These are phyloP conservation scores for Stegostoma tigrinum DNA, from an alignment of 2,113 vertebrate genomes.

Conservation along the genomic window DNA sequence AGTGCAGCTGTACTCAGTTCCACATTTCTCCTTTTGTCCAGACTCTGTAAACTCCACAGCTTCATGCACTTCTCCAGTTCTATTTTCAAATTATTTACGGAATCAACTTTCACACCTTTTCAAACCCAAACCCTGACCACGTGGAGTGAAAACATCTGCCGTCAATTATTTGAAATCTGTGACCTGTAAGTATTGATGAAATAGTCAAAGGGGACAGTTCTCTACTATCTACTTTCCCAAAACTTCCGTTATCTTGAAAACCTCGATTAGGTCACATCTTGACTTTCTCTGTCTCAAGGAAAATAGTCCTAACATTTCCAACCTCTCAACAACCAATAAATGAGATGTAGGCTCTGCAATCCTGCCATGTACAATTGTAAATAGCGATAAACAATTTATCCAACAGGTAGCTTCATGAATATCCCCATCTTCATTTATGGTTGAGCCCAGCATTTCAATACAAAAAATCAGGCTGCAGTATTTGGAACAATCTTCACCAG, in stretches of 20 bases:
- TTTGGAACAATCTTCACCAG: no score
- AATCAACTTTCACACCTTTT: neutral
- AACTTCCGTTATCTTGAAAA: neutral
- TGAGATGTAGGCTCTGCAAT: no score
- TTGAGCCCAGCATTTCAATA: no score
- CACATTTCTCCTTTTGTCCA: neutral
- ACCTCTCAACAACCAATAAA: no score
- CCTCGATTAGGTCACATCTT: neutral
- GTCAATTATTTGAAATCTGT: neutral
- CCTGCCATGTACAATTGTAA: no score
- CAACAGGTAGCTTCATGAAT: no score
- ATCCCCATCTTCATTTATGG: no score
- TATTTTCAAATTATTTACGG: neutral
- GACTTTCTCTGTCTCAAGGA: neutral
- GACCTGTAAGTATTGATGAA: neutral
- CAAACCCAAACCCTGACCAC: neutral
- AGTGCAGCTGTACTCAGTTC: neutral
- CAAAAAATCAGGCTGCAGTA: no score
- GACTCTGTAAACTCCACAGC: neutral
- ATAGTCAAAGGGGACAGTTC: neutral
- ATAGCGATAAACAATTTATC: no score
- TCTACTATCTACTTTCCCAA: neutral
- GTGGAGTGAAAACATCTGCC: neutral
- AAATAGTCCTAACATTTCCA: neutral
- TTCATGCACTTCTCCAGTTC: neutral